A percentile compares a stretch with the other conserved stretches of the same genome.
These are phyloP conservation scores for Anser cygnoides DNA, from an alignment of 2,113 vertebrate genomes.

Conservation along the genomic window DNA sequence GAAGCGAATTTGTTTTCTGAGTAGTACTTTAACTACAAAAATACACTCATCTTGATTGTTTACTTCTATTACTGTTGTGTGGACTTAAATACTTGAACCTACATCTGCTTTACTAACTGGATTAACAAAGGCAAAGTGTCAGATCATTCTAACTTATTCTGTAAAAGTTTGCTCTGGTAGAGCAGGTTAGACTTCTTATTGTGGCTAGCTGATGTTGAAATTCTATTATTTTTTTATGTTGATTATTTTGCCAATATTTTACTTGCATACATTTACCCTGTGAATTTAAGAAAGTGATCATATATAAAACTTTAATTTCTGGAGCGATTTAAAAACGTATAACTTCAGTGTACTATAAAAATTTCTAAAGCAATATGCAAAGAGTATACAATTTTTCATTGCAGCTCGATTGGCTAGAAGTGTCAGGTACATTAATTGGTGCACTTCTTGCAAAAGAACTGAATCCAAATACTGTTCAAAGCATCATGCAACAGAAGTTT, in stretches of 20 bases:
- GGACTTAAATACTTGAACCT: conserved; percentile 58
- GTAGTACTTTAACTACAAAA: conserved; percentile 28
- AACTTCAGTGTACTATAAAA: background rate
- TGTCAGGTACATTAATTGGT: background rate
- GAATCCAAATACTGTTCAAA: background rate
- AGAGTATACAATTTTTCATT: background rate
- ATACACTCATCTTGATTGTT: conserved; percentile 26
- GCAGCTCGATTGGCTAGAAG: background rate
- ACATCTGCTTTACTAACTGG: conserved; percentile 47
- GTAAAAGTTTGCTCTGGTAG: conserved; percentile 26
- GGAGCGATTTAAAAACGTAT: background rate
- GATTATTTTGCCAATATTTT: conserved; percentile 61
- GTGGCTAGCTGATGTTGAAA: conserved; percentile 18
- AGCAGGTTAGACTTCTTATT: conserved; percentile 29
- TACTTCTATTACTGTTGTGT: conserved; percentile 39
- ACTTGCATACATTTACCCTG: conserved; percentile 7
- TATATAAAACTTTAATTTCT: conserved; percentile 28
- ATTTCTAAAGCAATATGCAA: background rate
- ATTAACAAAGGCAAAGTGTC: conserved; percentile 25
- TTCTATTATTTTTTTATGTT: conserved; percentile 39
- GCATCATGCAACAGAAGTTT: background rate
- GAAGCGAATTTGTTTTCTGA: background rate
- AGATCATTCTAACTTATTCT: background rate
- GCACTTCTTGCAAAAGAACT: background rate
- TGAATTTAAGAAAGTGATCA: background rate